Evolutionary conservation across 2,113 vertebrate species (phyloP).

Genomic region (Stigmatopora argus): DNA sequence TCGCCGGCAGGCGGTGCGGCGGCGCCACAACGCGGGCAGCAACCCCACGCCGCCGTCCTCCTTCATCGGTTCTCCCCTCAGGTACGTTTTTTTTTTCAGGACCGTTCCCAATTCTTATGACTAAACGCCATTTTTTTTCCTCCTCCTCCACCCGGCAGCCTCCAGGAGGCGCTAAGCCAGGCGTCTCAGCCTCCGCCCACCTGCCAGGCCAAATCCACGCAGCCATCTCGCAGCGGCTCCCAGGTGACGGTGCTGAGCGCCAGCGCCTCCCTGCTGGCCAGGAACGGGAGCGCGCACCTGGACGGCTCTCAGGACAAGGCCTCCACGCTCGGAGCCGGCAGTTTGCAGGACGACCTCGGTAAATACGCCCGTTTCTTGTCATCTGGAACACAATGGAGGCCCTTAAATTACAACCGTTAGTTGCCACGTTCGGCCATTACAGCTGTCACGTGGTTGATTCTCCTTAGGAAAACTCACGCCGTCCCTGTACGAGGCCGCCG

Average conservation of each 20-base stretch:
- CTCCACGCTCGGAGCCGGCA: constrained; percentile 87
- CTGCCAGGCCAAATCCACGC: constrained; percentile 81
- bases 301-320: constrained; percentile 93
- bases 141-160: constrained; percentile 76
- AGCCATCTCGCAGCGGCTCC: constrained; percentile 88
- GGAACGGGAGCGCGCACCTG: constrained; percentile 96
- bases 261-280: constrained; percentile 98
- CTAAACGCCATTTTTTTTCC: neutral
- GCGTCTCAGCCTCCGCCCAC: constrained; percentile 84
- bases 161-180: constrained; percentile 95
- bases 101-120: too few relatives aligned
- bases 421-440: too few relatives aligned
- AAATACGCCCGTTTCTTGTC: constrained; percentile 28
- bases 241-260: constrained; percentile 92
- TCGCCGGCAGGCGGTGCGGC: constrained; percentile 96
- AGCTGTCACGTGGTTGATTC: neutral
- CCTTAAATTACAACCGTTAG: neutral
- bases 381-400: neutral
- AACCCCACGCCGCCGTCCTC: constrained; percentile 95
- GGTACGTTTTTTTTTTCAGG: constrained; percentile 70
- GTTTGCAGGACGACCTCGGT: constrained; percentile 96
- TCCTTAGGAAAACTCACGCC: constrained; percentile 88
- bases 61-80: constrained; percentile 97
- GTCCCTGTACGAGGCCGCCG: constrained; percentile 88
- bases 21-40: constrained; percentile 98